A percentile compares a stretch with the other conserved stretches of the same genome.
Evolutionary conservation across 2,113 vertebrate species (phyloP).

Genomic region (Herpetotheres cachinnans): DNA sequence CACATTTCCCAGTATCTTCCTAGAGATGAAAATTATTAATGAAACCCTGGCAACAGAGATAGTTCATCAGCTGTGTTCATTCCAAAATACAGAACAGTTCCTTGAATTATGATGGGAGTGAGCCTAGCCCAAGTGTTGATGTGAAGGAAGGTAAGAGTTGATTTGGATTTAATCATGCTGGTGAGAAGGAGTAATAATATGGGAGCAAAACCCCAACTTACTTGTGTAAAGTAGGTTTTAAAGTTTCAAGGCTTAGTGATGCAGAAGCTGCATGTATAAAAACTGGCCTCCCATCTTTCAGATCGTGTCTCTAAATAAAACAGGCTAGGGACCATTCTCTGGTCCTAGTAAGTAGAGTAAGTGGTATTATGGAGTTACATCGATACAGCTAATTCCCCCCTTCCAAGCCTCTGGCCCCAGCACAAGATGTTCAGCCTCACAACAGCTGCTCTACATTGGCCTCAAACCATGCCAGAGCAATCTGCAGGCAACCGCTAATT

Average conservation of each 20-base stretch:
- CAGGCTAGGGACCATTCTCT: neutral
- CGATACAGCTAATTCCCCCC: neutral
- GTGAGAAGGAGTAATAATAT: neutral
- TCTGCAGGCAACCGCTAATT: neutral
- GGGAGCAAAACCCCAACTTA: neutral
- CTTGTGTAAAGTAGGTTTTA: neutral
- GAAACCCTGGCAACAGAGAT: neutral
- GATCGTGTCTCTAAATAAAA: neutral
- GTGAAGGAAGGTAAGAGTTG: neutral
- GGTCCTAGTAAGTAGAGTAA: neutral
- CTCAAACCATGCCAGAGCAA: neutral
- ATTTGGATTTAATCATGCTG: neutral
- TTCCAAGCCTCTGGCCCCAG: neutral
- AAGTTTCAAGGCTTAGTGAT: neutral
- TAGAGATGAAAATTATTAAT: neutral
- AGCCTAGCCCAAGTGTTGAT: neutral
- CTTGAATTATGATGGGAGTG: neutral
- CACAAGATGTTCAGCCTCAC: neutral
- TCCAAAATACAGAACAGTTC: neutral
- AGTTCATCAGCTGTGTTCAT: neutral
- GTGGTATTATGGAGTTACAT: neutral
- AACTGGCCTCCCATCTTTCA: neutral
- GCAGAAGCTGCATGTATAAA: neutral
- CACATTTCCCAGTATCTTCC: neutral
- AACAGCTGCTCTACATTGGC: neutral